Conservation (phyloP, 2,113 vertebrate species). For the Sciurus niger region DNA sequence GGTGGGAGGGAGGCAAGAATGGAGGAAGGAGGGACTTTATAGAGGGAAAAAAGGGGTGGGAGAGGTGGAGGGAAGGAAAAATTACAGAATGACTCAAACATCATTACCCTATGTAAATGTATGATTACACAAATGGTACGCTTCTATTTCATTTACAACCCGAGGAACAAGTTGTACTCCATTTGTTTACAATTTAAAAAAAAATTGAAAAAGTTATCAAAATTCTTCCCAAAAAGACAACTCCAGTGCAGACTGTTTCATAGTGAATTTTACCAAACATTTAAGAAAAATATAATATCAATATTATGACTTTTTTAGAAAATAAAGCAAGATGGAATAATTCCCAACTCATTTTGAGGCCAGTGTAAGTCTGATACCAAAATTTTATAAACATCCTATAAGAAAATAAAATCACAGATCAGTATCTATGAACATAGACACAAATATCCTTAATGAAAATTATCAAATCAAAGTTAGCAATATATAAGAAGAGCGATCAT, state of each 20-base stretch:
- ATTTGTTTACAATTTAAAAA: neutral
- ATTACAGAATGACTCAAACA: too few species aligned
- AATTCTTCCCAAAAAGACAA: slow-evolving; percentile 42
- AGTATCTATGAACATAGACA: neutral
- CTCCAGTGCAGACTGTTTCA: neutral
- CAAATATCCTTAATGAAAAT: slow-evolving; percentile 27
- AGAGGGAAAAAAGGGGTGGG: too few species aligned
- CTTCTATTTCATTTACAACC: too few species aligned
- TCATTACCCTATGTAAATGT: too few species aligned
- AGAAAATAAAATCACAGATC: neutral
- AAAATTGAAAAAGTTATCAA: slow-evolving; percentile 21
- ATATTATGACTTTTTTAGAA: neutral
- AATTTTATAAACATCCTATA: slow-evolving; percentile 52
- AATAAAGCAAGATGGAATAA: neutral
- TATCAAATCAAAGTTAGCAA: slow-evolving; percentile 20
- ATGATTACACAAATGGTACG: too few species aligned
- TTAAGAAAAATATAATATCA: slow-evolving; percentile 13
- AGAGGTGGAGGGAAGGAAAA: too few species aligned
- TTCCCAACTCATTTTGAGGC: neutral
- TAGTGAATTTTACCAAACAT: neutral
- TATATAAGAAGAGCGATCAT: neutral
- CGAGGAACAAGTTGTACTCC: too few species aligned
- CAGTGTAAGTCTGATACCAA: neutral
- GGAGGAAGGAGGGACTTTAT: too few species aligned
- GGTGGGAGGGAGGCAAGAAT: too few species aligned